A percentile compares a stretch with the other conserved stretches of the same genome.
These are phyloP conservation scores for Amia ocellicauda DNA, from an alignment of 2,113 vertebrate species.

Conservation along the genomic window DNA sequence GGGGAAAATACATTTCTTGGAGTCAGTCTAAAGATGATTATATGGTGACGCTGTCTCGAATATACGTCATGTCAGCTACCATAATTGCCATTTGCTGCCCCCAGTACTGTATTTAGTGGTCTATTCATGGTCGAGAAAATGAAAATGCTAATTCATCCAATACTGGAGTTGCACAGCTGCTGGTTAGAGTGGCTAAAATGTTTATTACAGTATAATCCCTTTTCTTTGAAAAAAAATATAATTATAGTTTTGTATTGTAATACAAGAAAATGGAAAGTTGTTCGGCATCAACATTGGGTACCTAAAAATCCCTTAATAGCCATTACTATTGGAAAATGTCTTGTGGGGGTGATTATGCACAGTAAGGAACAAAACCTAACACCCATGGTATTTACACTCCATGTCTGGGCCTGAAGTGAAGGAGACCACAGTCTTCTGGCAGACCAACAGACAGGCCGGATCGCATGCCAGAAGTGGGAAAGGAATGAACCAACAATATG, in stretches of 20 bases:
- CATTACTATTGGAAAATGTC: neutral
- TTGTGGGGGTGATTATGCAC: neutral
- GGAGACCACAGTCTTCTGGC: neutral
- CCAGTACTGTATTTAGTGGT: constrained; percentile 14
- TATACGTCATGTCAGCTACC: constrained; percentile 42
- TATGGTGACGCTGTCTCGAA: constrained; percentile 32
- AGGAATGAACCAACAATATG: neutral
- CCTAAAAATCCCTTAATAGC: constrained; percentile 1
- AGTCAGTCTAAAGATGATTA: constrained; percentile 42
- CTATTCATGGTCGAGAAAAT: constrained; percentile 29
- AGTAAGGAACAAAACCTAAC: neutral
- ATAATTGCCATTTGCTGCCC: constrained; percentile 42
- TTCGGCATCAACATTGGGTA: neutral
- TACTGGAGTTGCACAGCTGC: constrained; percentile 22
- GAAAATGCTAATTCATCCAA: constrained; percentile 41
- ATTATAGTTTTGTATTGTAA: constrained; percentile 33
- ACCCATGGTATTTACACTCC: neutral
- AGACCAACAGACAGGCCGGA: neutral
- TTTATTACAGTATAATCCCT: constrained; percentile 39
- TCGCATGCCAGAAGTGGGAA: neutral
- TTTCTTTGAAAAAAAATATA: constrained; percentile 28
- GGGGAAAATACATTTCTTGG: constrained; percentile 17
- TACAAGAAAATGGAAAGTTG: constrained; percentile 21
- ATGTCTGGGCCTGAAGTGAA: neutral
- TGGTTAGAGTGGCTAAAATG: constrained; percentile 26